Evolutionary conservation across 1,140 invertebrate genomes (phyloP).

Genomic region (Drepana arcuata): DNA sequence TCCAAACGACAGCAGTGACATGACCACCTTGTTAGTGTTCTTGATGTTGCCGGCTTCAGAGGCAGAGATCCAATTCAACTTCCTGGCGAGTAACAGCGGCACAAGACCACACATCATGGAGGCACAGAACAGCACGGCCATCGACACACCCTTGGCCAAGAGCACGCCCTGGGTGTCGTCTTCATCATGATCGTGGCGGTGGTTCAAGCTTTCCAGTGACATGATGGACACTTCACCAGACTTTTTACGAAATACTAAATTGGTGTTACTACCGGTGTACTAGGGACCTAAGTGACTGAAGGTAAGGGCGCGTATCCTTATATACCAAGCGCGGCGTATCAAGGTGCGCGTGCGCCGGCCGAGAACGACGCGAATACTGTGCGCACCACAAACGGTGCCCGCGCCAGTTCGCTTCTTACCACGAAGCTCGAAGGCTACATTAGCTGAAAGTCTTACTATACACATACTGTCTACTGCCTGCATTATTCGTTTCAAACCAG

Average conservation of each 20-base stretch:
- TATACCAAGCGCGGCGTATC: slow-evolving; percentile 37
- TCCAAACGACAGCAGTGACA: slow-evolving; percentile 84
- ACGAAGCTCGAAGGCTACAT: too few species aligned
- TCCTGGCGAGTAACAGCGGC: slow-evolving; percentile 78
- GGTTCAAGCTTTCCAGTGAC: slow-evolving; percentile 14
- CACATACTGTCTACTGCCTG: too few species aligned
- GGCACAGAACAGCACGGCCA: slow-evolving; percentile 80
- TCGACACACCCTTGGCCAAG: slow-evolving; percentile 80
- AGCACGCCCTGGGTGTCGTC: slow-evolving; percentile 62
- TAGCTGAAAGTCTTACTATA: too few species aligned
- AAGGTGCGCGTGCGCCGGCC: slow-evolving; percentile 46
- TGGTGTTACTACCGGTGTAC: slow-evolving; percentile 12
- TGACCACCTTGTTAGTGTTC: slow-evolving; percentile 48
- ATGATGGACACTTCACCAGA: slow-evolving; percentile 8
- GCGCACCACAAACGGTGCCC: too few species aligned
- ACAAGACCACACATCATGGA: slow-evolving; percentile 80
- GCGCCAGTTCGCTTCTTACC: too few species aligned
- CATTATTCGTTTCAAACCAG: too few species aligned
- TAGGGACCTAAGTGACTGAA: slow-evolving; percentile 20
- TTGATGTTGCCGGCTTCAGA: slow-evolving; percentile 57
- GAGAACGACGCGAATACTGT: slow-evolving; percentile 49
- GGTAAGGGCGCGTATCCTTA: slow-evolving; percentile 35
- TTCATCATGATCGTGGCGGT: slow-evolving; percentile 22
- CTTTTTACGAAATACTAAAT: slow-evolving; percentile 8
- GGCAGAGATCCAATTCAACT: slow-evolving; percentile 73